Evolutionary conservation across 2,113 vertebrate genomes (phyloP).

Genomic region (Hystrix brachyura): DNA sequence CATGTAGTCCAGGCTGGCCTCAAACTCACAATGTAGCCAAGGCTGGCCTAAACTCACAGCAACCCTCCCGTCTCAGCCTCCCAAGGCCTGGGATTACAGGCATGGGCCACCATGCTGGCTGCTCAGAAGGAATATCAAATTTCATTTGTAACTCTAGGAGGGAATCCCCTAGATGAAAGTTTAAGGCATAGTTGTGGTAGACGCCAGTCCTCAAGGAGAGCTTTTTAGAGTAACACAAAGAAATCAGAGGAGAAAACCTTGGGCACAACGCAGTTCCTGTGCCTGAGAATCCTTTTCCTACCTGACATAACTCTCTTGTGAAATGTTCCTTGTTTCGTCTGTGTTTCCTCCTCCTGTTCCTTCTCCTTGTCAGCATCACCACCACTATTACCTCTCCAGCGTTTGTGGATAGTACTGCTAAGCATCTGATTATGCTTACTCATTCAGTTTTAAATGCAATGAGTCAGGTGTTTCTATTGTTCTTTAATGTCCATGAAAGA

Average conservation of each 20-base stretch:
- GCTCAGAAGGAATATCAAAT: background rate
- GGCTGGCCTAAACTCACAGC: no score
- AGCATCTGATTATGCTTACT: background rate
- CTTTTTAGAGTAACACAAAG: rapidly evolving
- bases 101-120: no score
- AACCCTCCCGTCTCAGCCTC: no score
- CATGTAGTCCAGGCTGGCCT: no score
- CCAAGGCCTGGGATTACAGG: no score
- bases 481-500: background rate
- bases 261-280: background rate
- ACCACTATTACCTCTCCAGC: background rate
- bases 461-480: background rate
- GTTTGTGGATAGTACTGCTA: background rate
- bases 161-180: background rate
- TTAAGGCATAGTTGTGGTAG: background rate
- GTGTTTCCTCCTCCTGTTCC: background rate
- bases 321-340: background rate
- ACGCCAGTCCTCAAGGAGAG: background rate
- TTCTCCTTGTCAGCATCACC: background rate
- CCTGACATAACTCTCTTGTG: background rate
- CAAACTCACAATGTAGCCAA: no score
- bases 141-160: background rate
- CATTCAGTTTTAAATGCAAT: background rate
- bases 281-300: background rate
- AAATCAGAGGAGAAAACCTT: background rate